Base-by-base conservation (phyloP, 1,140 invertebrate species). In the Apolygus lucorum region DNA sequence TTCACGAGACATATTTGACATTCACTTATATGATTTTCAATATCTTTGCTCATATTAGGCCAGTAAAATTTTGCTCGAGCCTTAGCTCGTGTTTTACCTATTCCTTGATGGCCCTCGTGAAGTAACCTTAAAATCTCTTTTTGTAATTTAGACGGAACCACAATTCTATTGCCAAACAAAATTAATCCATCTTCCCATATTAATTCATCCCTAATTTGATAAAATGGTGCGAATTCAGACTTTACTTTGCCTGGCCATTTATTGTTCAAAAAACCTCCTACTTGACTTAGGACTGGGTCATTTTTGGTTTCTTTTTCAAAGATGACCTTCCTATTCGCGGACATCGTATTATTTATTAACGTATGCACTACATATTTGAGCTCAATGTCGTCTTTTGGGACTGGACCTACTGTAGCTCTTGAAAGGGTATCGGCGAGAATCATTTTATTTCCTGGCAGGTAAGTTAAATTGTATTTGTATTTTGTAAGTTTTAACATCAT, bases 151-250 rank as follows among this genome's bases (percentile, higher is more conserved):
- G 22, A 2, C 14, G 63, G 63, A 2, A 65, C 66, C 2, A 68
- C 27, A n/a, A 65, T 14, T 65, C 26, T 65, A 42, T 67, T 42
- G 8, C 65, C 65, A 49, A 34, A 67, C n/a, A 67, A 67, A 22
- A 67, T 22, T 42, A 67, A 34, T 13, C 29, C 65, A 67, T 67
- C 28, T 13, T 34, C 27, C 11, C 27, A 34, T 14, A 22, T 67
- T 49, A 42, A 11, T 42, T 67, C 65, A 67, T 67, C 14, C 42
- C 34, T 67, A 34, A 67, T 67, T 22, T 67, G 34, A 42, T 67
- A 49, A 67, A 34, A 34, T 13, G 14, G n/a, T 67, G 21, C 42
- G 8, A 29, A 2, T 13, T 34, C 65, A 11, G 27, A 22, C 2
- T n/a, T 65, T 4, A 27, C 14, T 17, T 67, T 67, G 29, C 25